Evolutionary conservation across 2,113 vertebrate genomes (phyloP), one percentile per base, ranked within the genome.

Genomic region (Rhegmatorhina hoffmannsi): DNA sequence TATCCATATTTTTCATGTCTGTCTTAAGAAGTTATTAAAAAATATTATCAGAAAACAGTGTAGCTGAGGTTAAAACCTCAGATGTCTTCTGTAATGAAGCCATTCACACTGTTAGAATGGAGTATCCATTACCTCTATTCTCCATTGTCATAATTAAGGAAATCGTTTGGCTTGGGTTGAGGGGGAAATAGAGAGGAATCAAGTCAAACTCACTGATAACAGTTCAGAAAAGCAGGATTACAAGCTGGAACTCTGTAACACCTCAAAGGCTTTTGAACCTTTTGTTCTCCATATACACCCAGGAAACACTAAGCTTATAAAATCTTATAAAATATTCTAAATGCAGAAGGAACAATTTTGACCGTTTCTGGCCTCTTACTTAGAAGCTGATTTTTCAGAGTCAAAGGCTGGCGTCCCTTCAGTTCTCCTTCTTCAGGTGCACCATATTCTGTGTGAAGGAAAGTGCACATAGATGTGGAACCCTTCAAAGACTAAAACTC

Each of bases 351-450:
- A 81, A 74, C 2, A 25, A 13, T 40, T 78, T 86, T 92, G 85
- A 34, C 47, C 58, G 56, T 76, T 81, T 64, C 55, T 75, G 70
- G 76, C n/a, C 68, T 97, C 99, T 98, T 95, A 99, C 99, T 98
- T n/a, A 99, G 94, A 56, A 99, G 97, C 87, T 99, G 98, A 64
- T 99, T 98, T 94, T 98, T 99, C 62, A 99, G 97, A 16, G 98
- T 97, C 55, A 98, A 98, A 1, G 98, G 98, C 78, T 98, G 95
- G 19, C 52, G 97, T 87, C 94, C 94, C 95, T 97, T 98, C 90
- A 99, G 96, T 90, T 99, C 99, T 14, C 97, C 98, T 60, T 99
- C 98, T 74, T 99, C 99, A 29, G 98, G 99, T 31, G 98, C 98
- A 2, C 99, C 99, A 16, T 99, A 98, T 92, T 99, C 99, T 99